Base-by-base conservation (phyloP, 2,888 invertebrate species). In the Drosophila hamatofila region DNA sequence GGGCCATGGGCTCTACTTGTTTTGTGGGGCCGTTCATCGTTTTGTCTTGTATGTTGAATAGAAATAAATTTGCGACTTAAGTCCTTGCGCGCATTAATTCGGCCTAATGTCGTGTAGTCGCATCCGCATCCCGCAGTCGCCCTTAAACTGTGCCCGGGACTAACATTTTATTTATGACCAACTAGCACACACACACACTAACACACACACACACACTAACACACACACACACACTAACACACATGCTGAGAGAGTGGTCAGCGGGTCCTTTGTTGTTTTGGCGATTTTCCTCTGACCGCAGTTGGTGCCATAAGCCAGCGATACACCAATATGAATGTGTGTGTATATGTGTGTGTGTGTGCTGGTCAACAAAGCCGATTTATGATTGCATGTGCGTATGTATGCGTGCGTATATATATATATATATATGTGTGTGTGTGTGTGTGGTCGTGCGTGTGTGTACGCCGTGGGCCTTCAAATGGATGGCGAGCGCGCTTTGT, bases 21-120 rank as follows among this genome's bases (percentile, higher is more conserved):
- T 83, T 78, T 83, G 81, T 70, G 48, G 80, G 73, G 60, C 73
- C 74, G 57, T 80, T 78, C 75, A 80, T 83, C 86, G 83, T 85
- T 81, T 83, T 85, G 83, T 83, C 85, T 83, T 83, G 83, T 84
- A 85, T 85, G 84, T 83, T 84, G 84, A 85, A 87, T 76, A 89
- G 81, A 88, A 87, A 89, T 89, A 89, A 89, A 88, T 89, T 88
- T 88, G 82, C 75, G 83, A 81, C 88, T 88, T 89, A 88, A 86
- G 88, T 87, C 87, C 87, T 82, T 70, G 83, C 80, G 82, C 82
- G 88, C 87, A 87, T 88, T 89, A 87, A 88, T 89, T 87, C 88
- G 87, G 87, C 83, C 83, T 86, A 87, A 87, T 87, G 88, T 88
- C 86, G 83, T 87, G 85, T 86, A 87, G 83, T 86, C 80, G 84